phyloP scores from a whole-genome alignment of 2,888 invertebrate genomes.

The Orthonychiurus folsomi region DNA sequence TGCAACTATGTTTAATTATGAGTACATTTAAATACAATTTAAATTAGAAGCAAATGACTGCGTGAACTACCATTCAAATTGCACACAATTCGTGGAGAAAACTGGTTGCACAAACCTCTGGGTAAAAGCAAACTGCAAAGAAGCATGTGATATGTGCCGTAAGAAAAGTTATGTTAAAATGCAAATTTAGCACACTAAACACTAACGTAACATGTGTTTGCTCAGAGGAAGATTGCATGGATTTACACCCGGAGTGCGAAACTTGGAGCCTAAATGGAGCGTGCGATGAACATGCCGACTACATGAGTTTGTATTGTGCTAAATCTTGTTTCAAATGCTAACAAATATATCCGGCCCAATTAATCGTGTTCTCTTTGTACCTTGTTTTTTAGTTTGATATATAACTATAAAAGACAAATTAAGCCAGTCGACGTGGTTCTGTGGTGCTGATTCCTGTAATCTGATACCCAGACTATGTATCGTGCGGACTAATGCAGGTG shows the following conservation, averaged over 20 bases:
- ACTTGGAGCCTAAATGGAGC: constrained; percentile 5
- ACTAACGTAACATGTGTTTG: not conserved
- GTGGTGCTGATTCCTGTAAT: too few relatives aligned
- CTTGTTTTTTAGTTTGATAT: too few relatives aligned
- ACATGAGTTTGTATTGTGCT: constrained; percentile 9
- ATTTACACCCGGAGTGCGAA: constrained; percentile 1
- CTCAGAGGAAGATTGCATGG: not conserved
- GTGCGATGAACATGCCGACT: constrained; percentile 5
- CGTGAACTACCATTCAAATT: constrained; percentile 17
- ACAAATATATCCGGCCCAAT: not conserved
- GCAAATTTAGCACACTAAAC: not conserved
- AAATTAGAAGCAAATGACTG: too few relatives aligned
- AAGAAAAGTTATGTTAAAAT: not conserved
- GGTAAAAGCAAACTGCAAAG: constrained; percentile 22
- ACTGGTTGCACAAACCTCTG: constrained; percentile 14
- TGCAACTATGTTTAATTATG: too few relatives aligned
- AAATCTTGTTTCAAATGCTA: constrained; percentile 7
- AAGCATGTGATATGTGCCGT: constrained; percentile 21
- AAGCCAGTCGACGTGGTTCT: too few relatives aligned
- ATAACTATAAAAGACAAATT: too few relatives aligned
- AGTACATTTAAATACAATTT: too few relatives aligned
- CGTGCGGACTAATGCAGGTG: too few relatives aligned
- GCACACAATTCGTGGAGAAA: constrained; percentile 16
- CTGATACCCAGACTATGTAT: too few relatives aligned
- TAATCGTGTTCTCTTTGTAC: too few relatives aligned